Conservation (phyloP, 2,113 vertebrate genomes). For the Cephalopterus ornatus region DNA sequence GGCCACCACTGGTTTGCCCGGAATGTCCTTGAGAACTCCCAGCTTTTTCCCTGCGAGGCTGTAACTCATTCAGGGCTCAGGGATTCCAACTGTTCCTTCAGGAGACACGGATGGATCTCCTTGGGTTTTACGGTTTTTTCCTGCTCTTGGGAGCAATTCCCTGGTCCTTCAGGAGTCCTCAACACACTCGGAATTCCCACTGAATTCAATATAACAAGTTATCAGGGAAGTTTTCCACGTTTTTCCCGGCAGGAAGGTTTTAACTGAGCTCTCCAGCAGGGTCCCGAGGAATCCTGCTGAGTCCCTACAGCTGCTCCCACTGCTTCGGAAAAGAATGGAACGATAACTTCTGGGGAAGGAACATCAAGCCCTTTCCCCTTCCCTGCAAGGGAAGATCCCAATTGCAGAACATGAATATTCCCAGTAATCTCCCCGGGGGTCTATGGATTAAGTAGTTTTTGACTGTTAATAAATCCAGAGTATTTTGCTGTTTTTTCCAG, state of each 20-base stretch:
- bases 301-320: neutral
- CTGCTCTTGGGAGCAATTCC: neutral
- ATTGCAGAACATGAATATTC: neutral
- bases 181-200: neutral
- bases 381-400: neutral
- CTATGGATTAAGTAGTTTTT: neutral
- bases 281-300: neutral
- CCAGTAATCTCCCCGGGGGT: neutral
- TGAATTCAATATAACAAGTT: neutral
- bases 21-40: slow-evolving; percentile 42
- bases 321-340: neutral
- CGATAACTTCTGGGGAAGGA: neutral
- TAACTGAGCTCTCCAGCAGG: neutral
- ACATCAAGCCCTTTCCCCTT: neutral
- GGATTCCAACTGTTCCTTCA: neutral
- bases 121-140: neutral
- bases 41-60: neutral
- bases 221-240: neutral
- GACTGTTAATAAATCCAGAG: neutral
- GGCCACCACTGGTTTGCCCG: neutral
- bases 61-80: neutral
- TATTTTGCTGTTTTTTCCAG: neutral
- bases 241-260: neutral
- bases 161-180: neutral
- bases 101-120: rapidly evolving